A percentile compares a stretch with the other conserved stretches of the same genome.
phyloP scores from a whole-genome alignment of 92 coral and sea anemone genomes.

The Zoanthus sansibaricus region DNA sequence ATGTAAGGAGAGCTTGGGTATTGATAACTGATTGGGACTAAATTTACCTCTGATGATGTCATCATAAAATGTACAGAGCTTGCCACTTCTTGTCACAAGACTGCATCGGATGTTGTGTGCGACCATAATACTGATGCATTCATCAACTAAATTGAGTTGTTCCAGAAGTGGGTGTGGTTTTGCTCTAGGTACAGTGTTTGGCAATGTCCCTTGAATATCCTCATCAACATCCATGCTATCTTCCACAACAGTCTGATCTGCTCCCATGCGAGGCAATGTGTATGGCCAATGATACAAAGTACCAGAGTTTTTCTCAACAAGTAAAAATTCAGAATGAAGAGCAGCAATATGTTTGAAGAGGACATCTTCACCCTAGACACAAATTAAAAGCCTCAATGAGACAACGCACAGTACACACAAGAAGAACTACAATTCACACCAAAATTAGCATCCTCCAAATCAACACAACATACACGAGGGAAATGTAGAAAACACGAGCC shows the following conservation, averaged over 20 bases:
- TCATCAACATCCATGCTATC: slow-evolving; percentile 21
- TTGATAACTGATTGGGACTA: too few relatives aligned
- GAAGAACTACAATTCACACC: not conserved
- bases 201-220: not conserved
- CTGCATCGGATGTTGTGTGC: slow-evolving; percentile 82
- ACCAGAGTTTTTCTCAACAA: slow-evolving; percentile 82
- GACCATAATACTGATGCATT: slow-evolving; percentile 66
- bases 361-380: slow-evolving; percentile 70
- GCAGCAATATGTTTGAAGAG: slow-evolving; percentile 80
- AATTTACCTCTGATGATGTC: slow-evolving; percentile 77
- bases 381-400: not conserved
- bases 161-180: slow-evolving; percentile 76
- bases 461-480: too few relatives aligned
- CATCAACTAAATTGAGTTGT: slow-evolving; percentile 63
- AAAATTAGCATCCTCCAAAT: too few relatives aligned
- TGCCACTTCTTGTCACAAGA: slow-evolving; percentile 85
- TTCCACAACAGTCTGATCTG: slow-evolving; percentile 60
- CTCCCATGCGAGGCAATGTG: slow-evolving; percentile 29
- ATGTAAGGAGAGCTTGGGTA: too few relatives aligned
- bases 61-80: slow-evolving; percentile 91
- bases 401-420: too few relatives aligned
- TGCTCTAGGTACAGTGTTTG: slow-evolving; percentile 60
- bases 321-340: slow-evolving; percentile 80
- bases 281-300: slow-evolving; percentile 87
- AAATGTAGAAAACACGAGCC: too few relatives aligned